A percentile compares a stretch with the other conserved stretches of the same genome.
phyloP scores from a whole-genome alignment of 2,888 invertebrate genomes.

The Melitaea athalia region DNA sequence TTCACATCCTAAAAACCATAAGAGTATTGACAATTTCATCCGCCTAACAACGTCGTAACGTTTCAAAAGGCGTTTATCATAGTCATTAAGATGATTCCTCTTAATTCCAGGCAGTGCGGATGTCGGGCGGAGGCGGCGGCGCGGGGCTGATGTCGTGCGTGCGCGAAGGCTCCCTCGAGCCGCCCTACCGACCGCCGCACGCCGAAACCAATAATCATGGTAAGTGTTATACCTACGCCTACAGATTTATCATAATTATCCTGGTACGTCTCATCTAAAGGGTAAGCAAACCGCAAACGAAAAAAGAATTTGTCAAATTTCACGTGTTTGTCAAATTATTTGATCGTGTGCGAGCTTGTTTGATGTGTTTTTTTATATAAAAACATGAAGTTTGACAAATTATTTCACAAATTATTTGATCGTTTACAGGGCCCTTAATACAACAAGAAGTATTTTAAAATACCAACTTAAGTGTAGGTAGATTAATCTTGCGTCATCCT shows the following conservation, averaged over 20 bases:
- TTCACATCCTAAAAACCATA: too few species aligned
- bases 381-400: too few species aligned
- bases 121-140: conserved; percentile 81
- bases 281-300: too few species aligned
- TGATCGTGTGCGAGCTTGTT: too few species aligned
- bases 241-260: background rate
- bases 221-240: conserved; percentile 5
- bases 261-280: background rate
- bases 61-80: background rate
- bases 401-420: too few species aligned
- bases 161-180: conserved; percentile 85
- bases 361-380: too few species aligned
- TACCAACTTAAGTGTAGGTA: too few species aligned
- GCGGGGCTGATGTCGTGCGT: conserved; percentile 86
- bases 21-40: background rate
- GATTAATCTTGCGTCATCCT: too few species aligned
- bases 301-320: too few species aligned
- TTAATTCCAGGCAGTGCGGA: conserved; percentile 63
- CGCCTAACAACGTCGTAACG: background rate
- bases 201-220: conserved; percentile 57
- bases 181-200: conserved; percentile 83
- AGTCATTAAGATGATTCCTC: conserved; percentile 13
- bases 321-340: too few species aligned
- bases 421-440: too few species aligned
- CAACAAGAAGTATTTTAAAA: background rate